These are phyloP conservation scores for Crocidura indochinensis DNA, from an alignment of 2,797 vertebrate genomes.

Conservation along the genomic window DNA sequence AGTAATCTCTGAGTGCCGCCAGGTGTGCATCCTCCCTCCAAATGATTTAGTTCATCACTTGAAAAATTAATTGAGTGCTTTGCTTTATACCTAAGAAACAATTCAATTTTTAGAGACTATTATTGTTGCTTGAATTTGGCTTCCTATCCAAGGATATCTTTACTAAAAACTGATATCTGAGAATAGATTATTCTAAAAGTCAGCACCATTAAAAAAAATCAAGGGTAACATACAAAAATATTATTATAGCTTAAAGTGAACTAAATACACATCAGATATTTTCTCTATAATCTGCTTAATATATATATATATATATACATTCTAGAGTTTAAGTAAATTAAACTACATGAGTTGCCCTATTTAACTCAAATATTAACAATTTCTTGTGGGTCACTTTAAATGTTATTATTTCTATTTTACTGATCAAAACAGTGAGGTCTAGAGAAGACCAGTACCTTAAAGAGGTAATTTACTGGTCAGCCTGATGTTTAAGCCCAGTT, in stretches of 20 bases:
- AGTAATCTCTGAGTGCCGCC: too few relatives aligned
- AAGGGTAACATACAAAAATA: neutral
- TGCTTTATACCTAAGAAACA: neutral
- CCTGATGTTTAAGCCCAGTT: slow-evolving; percentile 20
- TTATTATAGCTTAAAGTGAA: neutral
- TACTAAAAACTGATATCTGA: slow-evolving; percentile 58
- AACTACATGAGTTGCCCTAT: neutral
- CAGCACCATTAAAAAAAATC: slow-evolving; percentile 22
- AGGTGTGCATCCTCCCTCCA: too few relatives aligned
- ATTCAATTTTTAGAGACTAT: neutral
- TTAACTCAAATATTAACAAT: slow-evolving; percentile 36
- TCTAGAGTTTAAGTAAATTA: slow-evolving; percentile 20
- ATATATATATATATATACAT: too few relatives aligned
- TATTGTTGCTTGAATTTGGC: slow-evolving; percentile 33
- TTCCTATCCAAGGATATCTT: slow-evolving; percentile 61
- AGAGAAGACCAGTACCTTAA: slow-evolving; percentile 57
- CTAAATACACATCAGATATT: neutral
- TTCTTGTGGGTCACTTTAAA: slow-evolving; percentile 34
- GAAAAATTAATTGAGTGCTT: slow-evolving; percentile 30
- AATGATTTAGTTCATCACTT: neutral
- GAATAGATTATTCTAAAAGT: slow-evolving; percentile 58
- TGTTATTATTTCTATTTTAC: slow-evolving; percentile 13
- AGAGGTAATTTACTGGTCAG: slow-evolving; percentile 4
- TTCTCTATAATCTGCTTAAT: slow-evolving; percentile 32
- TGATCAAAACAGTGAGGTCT: slow-evolving; percentile 43